phyloP scores from a whole-genome alignment of 2,797 vertebrate species.

The Phrynocephalus forsythii region DNA sequence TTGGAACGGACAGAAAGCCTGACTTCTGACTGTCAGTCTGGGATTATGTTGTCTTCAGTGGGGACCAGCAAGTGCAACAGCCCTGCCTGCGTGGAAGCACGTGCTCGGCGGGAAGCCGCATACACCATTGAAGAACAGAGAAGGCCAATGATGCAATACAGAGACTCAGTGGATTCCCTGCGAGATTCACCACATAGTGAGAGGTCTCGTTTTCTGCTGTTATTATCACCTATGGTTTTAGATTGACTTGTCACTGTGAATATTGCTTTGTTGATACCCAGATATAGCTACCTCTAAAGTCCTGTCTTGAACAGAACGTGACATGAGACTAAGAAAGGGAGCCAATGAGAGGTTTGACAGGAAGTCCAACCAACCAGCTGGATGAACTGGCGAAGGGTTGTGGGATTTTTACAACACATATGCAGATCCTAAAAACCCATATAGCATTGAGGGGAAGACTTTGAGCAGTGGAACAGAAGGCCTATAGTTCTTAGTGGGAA shows the following conservation, averaged over 20 bases:
- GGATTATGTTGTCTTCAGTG: conserved; percentile 92
- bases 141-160: conserved; percentile 84
- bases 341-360: not conserved
- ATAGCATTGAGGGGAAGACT: not conserved
- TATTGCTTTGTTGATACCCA: not conserved
- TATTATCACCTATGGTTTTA: not conserved
- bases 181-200: conserved; percentile 96
- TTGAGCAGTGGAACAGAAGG: not conserved
- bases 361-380: not conserved
- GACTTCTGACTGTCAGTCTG: conserved; percentile 95
- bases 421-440: not conserved
- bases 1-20: conserved; percentile 92
- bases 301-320: not conserved
- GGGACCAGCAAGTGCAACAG: conserved; percentile 99
- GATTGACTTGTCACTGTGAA: not conserved
- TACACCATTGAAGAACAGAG: conserved; percentile 86
- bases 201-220: conserved; percentile 82
- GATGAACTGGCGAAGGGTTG: not conserved
- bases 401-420: not conserved
- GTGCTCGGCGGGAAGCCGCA: conserved; percentile 88
- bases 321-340: not conserved
- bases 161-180: conserved; percentile 94
- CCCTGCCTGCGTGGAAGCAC: conserved; percentile 92
- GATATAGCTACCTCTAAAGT: not conserved
- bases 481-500: not conserved